Conservation (phyloP, 2,888 invertebrate genomes). For the Nasonovia ribisnigri region DNA sequence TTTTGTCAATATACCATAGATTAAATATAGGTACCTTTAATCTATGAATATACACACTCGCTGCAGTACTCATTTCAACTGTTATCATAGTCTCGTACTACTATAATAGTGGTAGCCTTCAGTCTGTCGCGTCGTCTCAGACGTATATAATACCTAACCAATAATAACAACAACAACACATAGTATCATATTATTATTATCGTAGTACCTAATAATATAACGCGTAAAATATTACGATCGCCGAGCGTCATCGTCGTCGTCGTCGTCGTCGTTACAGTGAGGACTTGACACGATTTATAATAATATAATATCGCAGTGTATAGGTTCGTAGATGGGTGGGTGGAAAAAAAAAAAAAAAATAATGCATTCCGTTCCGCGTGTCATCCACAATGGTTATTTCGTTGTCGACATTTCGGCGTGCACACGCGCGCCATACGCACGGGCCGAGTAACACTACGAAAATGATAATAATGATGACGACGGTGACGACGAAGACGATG, state of each 20-base stretch:
- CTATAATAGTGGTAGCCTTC: not conserved
- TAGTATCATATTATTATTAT: not conserved
- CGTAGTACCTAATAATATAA: not conserved
- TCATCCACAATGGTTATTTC: conserved; percentile 50
- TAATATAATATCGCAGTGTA: not conserved
- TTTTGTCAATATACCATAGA: not conserved
- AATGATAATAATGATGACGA: not conserved
- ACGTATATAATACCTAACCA: not conserved
- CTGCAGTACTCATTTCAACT: not conserved
- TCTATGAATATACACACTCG: not conserved
- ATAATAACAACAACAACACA: not conserved
- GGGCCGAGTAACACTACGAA: not conserved
- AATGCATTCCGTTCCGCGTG: conserved; percentile 63
- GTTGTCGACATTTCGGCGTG: conserved; percentile 31
- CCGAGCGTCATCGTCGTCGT: not conserved
- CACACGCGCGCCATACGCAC: not conserved
- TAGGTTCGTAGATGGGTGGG: not conserved
- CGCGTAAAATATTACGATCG: not conserved
- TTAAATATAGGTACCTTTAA: no score
- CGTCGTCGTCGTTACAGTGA: not conserved
- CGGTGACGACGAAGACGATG: not conserved
- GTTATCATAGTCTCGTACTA: not conserved
- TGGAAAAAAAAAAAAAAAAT: conserved; percentile 38
- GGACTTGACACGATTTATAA: conserved; percentile 37
- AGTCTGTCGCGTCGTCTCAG: not conserved